phyloP scores from a whole-genome alignment of 2,797 vertebrate species.

The Poecilia velifera region DNA sequence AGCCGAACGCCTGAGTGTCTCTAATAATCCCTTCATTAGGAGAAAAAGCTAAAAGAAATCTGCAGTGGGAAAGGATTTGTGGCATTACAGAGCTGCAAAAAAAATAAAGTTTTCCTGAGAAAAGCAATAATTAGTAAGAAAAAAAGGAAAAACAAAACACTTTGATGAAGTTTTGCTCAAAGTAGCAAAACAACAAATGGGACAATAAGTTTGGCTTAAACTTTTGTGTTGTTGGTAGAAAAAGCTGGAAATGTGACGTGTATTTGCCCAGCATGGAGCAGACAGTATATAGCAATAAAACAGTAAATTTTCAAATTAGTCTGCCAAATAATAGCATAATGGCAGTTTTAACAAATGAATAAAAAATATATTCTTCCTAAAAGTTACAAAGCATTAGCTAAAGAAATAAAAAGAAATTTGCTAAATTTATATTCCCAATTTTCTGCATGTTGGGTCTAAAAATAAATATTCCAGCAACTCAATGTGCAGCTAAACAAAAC shows the following conservation, averaged over 20 bases:
- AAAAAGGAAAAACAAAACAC: neutral
- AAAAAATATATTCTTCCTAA: too few relatives aligned
- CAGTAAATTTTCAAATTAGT: neutral
- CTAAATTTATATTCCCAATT: neutral
- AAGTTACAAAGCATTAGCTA: too few relatives aligned
- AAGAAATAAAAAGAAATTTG: neutral
- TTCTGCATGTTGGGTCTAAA: neutral
- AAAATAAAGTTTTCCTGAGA: neutral
- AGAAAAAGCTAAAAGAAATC: slow-evolving; percentile 18
- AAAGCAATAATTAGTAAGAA: neutral
- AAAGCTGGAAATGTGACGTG: too few relatives aligned
- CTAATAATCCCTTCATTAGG: slow-evolving; percentile 16
- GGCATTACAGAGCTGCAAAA: neutral
- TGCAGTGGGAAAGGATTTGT: slow-evolving; percentile 4
- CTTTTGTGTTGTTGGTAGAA: neutral
- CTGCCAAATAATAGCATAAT: neutral
- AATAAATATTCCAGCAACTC: neutral
- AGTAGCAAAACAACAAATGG: neutral
- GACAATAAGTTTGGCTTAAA: neutral
- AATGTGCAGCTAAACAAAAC: neutral
- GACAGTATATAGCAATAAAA: neutral
- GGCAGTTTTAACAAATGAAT: too few relatives aligned
- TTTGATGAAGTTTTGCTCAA: neutral
- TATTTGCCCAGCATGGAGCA: neutral
- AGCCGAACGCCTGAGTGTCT: slow-evolving; percentile 25